Base-by-base conservation (phyloP, 2,797 vertebrate genomes). In the Esox masquinongy region DNA sequence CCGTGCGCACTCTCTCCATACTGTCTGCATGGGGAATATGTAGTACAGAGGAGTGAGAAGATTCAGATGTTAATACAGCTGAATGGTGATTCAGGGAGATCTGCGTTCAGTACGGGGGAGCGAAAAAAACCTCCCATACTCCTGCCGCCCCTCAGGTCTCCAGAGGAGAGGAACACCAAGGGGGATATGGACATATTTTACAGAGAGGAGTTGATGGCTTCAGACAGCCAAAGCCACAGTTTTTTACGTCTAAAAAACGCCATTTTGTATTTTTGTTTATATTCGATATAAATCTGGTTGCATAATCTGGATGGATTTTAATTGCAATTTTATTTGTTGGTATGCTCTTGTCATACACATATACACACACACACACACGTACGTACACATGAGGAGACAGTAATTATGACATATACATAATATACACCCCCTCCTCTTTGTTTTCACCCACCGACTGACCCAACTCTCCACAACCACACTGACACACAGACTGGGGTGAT, bases 401-500 rank as follows among this genome's bases (percentile, higher is more conserved):
- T 91, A 92, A 92, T 92, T 91, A 90, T 87, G 80, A 85, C 81
- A 82, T 72, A 78, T 85, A 83, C 80, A 80, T 82, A 86, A 87
- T 81, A 82, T 82, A 78, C 50, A 16, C 49, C 78, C 79, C 84
- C 85, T 81, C 78, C 80, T 84, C 17, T 22, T 84, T 75, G 83
- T 86, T 82, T 86, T 86, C 88, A 90, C 87, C 80, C 72, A 4
- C 64, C 75, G 83, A 82, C 87, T 90, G 89, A 88, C 88, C 87
- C 84, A 0, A 34, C 81, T 78, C 84, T 84, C 75, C 71, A 47
- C 0, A 74, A 80, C 81, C 86, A 84, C 84, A 84, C 77, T 72
- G 75, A 31, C 85, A 87, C 73, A 86, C 85, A 88, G 69, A 71
- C 26, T 79, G 80, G 72, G 76, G 81, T 87, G 87, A 85, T 80